Conservation (phyloP, 1,140 invertebrate genomes). For the Heliconius congener region DNA sequence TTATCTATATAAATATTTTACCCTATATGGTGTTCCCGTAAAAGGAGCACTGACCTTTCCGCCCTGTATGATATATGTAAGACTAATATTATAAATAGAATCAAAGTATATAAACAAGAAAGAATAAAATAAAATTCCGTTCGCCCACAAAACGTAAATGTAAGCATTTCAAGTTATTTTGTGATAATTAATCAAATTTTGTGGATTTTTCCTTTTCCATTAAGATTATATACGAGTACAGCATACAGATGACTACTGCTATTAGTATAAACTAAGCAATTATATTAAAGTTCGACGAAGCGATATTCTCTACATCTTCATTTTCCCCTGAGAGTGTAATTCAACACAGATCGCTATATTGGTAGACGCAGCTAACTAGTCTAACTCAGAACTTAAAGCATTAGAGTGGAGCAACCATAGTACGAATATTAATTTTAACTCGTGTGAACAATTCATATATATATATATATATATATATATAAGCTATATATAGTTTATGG, state of each 20-base stretch:
- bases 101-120: no score
- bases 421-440: not conserved
- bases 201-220: not conserved
- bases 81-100: no score
- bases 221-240: not conserved
- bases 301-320: conserved; percentile 1
- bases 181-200: not conserved
- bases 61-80: no score
- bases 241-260: not conserved
- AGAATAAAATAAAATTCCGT: no score
- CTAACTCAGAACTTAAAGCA: conserved; percentile 2
- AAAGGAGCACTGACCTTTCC: no score
- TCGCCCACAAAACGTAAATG: no score
- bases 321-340: conserved; percentile 4
- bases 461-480: no score
- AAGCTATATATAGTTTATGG: no score
- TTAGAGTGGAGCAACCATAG: not conserved
- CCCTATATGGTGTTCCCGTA: no score
- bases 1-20: no score
- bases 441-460: not conserved
- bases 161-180: no score
- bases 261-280: conserved; percentile 9
- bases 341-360: conserved; percentile 11
- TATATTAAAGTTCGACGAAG: not conserved
- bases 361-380: conserved; percentile 6